Conservation (phyloP, 1,140 invertebrate species). For the Musca domestica region DNA sequence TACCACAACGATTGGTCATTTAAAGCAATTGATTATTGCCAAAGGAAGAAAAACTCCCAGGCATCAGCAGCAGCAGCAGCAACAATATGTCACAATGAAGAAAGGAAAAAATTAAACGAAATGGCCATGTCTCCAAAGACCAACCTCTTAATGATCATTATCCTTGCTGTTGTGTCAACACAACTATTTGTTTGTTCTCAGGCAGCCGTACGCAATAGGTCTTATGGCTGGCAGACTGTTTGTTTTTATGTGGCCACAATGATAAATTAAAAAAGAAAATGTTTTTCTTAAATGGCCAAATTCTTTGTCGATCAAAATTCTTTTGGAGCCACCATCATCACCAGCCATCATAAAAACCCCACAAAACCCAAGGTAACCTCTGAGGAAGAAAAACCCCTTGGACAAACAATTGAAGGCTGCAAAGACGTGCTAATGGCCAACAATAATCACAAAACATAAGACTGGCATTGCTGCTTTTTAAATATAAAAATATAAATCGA, state of each 20-base stretch:
- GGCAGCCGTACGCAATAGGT: slow-evolving; percentile 28
- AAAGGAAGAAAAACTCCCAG: slow-evolving; percentile 11
- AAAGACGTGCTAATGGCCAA: background rate
- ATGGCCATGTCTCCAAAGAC: slow-evolving; percentile 36
- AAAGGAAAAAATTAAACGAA: background rate
- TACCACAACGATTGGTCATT: slow-evolving; percentile 22
- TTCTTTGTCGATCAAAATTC: slow-evolving; percentile 55
- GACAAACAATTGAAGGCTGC: too few relatives aligned
- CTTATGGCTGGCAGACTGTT: background rate
- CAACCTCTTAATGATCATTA: slow-evolving; percentile 35
- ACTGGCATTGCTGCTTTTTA: too few relatives aligned
- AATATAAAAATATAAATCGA: too few relatives aligned
- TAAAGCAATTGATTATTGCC: slow-evolving; percentile 24
- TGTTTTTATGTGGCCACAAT: slow-evolving; percentile 23
- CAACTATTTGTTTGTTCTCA: slow-evolving; percentile 54
- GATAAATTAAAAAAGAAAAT: slow-evolving; percentile 49
- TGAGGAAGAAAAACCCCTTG: too few relatives aligned
- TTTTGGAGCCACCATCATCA: slow-evolving; percentile 36
- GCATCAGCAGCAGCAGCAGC: background rate
- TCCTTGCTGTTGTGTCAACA: slow-evolving; percentile 1
- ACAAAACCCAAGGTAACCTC: too few relatives aligned
- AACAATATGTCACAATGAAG: slow-evolving; percentile 8
- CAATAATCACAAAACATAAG: too few relatives aligned
- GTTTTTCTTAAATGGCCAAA: slow-evolving; percentile 51
- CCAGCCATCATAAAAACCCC: too few relatives aligned